Evolutionary conservation across 2,113 vertebrate species (phyloP).

Genomic region (Malurus alboscapulatus): DNA sequence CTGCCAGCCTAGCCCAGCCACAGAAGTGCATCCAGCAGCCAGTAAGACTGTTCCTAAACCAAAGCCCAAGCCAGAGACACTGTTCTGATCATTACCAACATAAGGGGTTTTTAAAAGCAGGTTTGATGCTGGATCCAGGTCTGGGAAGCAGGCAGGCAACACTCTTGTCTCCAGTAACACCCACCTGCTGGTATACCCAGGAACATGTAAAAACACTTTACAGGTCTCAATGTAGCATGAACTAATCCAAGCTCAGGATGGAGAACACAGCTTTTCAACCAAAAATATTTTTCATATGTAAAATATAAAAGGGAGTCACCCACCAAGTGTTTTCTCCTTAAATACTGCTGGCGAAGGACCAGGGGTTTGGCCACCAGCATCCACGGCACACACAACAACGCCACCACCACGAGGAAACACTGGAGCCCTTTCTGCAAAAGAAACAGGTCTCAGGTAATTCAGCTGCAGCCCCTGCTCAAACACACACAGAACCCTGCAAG

Average conservation of each 20-base stretch:
- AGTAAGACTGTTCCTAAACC: background rate
- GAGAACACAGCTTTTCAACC: background rate
- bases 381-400: conserved; percentile 89
- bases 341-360: conserved; percentile 85
- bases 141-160: background rate
- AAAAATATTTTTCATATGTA: background rate
- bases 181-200: background rate
- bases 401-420: conserved; percentile 86
- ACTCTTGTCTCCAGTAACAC: background rate
- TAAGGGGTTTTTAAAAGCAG: background rate
- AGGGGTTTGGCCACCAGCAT: conserved; percentile 95
- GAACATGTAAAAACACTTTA: background rate
- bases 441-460: background rate
- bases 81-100: background rate
- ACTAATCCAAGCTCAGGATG: background rate
- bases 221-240: background rate
- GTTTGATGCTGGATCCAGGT: conserved; percentile 38
- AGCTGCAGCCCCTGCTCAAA: background rate
- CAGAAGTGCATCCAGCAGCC: background rate
- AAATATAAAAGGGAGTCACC: conserved; percentile 59
- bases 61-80: background rate
- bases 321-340: conserved; percentile 89
- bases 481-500: background rate
- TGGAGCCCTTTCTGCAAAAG: conserved; percentile 84
- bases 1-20: background rate